Evolutionary conservation across 2,797 vertebrate species (phyloP), one percentile per base, ranked within the genome.

Genomic region (Triplophysa bombifrons): DNA sequence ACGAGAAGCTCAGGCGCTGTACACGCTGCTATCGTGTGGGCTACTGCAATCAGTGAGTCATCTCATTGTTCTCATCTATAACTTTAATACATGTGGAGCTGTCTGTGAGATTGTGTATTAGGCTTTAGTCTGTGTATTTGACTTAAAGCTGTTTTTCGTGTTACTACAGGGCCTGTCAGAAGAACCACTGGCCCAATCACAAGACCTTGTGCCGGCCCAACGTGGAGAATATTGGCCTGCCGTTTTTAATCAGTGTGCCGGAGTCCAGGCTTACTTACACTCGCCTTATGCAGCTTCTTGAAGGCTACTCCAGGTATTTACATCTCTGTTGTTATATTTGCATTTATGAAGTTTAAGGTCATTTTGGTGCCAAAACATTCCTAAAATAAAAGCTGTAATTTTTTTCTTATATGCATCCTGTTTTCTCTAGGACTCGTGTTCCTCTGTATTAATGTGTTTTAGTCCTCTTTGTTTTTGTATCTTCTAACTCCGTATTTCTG

Each of bases 1-100:
- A 99, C 0, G 97, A 98, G 89, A 99, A 99, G 84, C 92, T 99
- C 86, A 96, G 91, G 84, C 95, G 98, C 1, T 99, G 98, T 85
- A 99, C 95, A n/a, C 95, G 97, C 74, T 99, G 98, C 89, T 99
- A 99, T 84, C 94, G 97, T 0, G 98, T 98, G 2, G 96, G 97
- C 89, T 99, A 99, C 90, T 99, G 98, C 91, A 99, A 99, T 56
- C 96, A 98, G 98, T 99, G 88, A 96, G 97, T 94, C 82, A 11
- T 55, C 16, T 9, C 13, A 48, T 56, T 10, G 16, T 56, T 64
- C 10, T 2, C 27, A 61, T 38, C 1, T 66, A 20, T 4, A 46
- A 66, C 6, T 12, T 13, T 51, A 5, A 10, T 41, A 38, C 34
- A 38, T n/a, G 12, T 34, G 38, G 17, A 19, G 55, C 41, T 72